Evolutionary conservation across 2,113 vertebrate species (phyloP).

Genomic region (Columbina picui): DNA sequence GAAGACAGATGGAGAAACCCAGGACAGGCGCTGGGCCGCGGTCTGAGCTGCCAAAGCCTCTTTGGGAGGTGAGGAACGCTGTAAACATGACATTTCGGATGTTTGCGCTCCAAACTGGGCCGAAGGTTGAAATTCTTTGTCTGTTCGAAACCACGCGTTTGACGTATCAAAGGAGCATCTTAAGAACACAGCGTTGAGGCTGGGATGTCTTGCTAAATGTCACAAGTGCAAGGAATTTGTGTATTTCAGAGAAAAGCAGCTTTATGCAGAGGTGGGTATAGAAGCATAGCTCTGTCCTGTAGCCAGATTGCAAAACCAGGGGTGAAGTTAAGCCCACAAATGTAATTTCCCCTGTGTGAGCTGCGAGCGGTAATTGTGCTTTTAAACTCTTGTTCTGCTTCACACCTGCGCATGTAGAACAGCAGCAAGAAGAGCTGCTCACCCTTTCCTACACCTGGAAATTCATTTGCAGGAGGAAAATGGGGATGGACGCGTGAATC

Average conservation of each 20-base stretch:
- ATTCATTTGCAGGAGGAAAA: too few relatives aligned
- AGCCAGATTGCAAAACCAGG: background rate
- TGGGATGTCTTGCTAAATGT: too few relatives aligned
- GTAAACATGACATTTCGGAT: background rate
- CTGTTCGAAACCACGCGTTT: background rate
- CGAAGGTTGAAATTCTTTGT: background rate
- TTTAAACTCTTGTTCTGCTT: background rate
- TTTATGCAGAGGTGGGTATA: background rate
- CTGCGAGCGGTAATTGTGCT: background rate
- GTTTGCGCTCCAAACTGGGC: background rate
- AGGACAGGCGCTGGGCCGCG: background rate
- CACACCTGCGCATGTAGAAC: fast-evolving
- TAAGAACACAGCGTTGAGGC: background rate
- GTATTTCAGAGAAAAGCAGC: background rate
- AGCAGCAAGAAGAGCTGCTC: background rate
- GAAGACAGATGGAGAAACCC: background rate
- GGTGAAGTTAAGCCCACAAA: background rate
- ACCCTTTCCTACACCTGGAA: background rate
- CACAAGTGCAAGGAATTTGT: fast-evolving
- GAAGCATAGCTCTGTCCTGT: background rate
- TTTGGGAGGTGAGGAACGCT: background rate
- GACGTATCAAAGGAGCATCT: background rate
- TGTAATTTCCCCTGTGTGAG: background rate
- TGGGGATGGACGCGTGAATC: fast-evolving
- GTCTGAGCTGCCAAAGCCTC: background rate